phyloP scores from a whole-genome alignment of 2,888 invertebrate species.

The Hydraecia micacea region DNA sequence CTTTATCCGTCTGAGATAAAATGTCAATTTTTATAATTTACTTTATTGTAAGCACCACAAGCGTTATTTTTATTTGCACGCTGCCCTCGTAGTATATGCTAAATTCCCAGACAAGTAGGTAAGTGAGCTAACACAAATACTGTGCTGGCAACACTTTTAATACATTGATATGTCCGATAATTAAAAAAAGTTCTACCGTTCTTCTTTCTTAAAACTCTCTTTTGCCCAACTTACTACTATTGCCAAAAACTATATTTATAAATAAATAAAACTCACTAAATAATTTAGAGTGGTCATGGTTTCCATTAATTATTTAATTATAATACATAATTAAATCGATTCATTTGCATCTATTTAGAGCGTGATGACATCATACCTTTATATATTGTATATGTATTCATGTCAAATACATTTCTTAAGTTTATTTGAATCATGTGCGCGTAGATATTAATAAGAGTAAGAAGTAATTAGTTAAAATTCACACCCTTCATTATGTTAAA shows the following conservation, averaged over 20 bases:
- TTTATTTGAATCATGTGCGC: slow-evolving; percentile 34
- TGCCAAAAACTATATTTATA: slow-evolving; percentile 19
- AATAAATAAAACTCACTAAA: slow-evolving; percentile 43
- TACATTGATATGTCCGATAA: not conserved
- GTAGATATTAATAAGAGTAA: slow-evolving; percentile 7
- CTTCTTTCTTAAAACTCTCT: not conserved
- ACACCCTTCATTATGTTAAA: slow-evolving; percentile 40
- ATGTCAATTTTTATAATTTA: slow-evolving; percentile 8
- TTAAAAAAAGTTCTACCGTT: not conserved
- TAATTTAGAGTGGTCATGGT: slow-evolving; percentile 58
- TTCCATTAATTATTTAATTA: slow-evolving; percentile 64
- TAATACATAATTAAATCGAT: slow-evolving; percentile 62
- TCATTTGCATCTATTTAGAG: slow-evolving; percentile 64
- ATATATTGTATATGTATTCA: slow-evolving; percentile 55
- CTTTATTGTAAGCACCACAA: not conserved
- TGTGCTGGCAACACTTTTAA: slow-evolving; percentile 21
- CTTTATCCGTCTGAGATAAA: slow-evolving; percentile 35
- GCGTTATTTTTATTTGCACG: slow-evolving; percentile 19
- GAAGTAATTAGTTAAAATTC: slow-evolving; percentile 34
- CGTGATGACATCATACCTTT: slow-evolving; percentile 62
- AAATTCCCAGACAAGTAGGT: slow-evolving; percentile 43
- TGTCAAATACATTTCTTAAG: slow-evolving; percentile 56
- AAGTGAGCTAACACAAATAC: slow-evolving; percentile 27
- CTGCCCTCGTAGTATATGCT: slow-evolving; percentile 36
- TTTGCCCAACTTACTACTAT: not conserved